phyloP scores from a whole-genome alignment of 2,113 vertebrate genomes.

The Sitta europaea region DNA sequence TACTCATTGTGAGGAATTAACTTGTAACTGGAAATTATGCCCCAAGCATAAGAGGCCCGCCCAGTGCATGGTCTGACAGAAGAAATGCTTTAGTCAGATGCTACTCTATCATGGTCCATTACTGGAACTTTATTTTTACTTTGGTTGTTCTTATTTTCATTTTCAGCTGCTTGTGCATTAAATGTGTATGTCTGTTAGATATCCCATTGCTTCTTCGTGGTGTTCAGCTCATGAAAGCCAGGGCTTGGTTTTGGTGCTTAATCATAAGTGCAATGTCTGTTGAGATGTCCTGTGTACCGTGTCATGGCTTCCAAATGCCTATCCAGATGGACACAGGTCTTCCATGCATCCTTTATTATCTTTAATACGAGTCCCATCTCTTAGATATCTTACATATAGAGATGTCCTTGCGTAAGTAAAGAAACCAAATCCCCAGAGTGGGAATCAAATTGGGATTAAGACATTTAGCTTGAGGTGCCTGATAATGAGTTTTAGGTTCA shows the following conservation, averaged over 20 bases:
- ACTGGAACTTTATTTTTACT: background rate
- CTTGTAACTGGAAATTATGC: background rate
- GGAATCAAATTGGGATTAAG: background rate
- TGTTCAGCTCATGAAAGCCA: background rate
- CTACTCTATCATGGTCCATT: fast-evolving
- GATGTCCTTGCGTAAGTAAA: background rate
- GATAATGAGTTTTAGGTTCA: background rate
- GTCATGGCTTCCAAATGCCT: background rate
- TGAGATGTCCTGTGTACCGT: background rate
- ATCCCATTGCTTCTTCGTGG: background rate
- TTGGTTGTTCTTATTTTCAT: background rate
- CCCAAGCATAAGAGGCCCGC: background rate
- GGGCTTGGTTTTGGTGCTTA: background rate
- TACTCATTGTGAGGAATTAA: background rate
- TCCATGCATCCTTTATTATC: background rate
- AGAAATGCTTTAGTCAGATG: background rate
- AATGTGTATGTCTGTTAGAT: background rate
- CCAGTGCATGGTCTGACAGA: background rate
- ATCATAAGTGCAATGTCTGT: background rate
- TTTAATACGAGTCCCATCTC: background rate
- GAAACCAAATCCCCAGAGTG: background rate
- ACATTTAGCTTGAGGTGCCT: background rate
- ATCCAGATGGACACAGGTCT: background rate
- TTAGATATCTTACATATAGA: background rate
- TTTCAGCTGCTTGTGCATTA: background rate